Evolutionary conservation across 2,797 vertebrate species (phyloP).

Genomic region (Notamacropus eugenii): DNA sequence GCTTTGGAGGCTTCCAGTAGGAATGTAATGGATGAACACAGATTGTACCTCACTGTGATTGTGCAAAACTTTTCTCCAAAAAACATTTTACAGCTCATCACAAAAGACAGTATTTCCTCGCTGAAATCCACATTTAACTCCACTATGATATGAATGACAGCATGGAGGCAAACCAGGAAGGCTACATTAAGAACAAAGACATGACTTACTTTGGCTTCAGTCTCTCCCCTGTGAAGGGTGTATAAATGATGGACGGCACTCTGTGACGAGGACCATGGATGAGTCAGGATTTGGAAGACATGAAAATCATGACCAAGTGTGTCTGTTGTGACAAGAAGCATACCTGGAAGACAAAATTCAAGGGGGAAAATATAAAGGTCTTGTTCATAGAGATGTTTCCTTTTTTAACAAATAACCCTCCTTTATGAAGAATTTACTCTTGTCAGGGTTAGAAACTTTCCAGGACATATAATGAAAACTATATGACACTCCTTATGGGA

Average conservation of each 20-base stretch:
- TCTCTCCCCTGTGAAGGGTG: constrained; percentile 97
- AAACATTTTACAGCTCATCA: constrained; percentile 61
- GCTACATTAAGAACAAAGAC: constrained; percentile 74
- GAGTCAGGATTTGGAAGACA: constrained; percentile 97
- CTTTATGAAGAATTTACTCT: not conserved
- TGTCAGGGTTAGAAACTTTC: not conserved
- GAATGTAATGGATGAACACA: constrained; percentile 74
- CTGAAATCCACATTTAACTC: constrained; percentile 77
- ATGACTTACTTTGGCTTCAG: constrained; percentile 96
- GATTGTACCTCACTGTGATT: constrained; percentile 77
- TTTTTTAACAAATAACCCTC: not conserved
- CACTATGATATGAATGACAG: constrained; percentile 58
- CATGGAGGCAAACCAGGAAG: constrained; percentile 69
- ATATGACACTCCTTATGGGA: not conserved
- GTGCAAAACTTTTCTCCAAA: not conserved
- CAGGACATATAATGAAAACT: constrained; percentile 28
- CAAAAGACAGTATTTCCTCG: constrained; percentile 78
- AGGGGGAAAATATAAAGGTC: constrained; percentile 58
- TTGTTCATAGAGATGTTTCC: not conserved
- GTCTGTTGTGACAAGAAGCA: constrained; percentile 98
- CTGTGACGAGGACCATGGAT: constrained; percentile 98
- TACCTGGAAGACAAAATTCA: constrained; percentile 87
- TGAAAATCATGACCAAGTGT: constrained; percentile 97
- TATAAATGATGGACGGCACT: constrained; percentile 98
- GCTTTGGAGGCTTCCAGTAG: constrained; percentile 64